Evolutionary conservation across 23 tunicate genomes (phyloP).

Genomic region (Aplidium turbinatum): DNA sequence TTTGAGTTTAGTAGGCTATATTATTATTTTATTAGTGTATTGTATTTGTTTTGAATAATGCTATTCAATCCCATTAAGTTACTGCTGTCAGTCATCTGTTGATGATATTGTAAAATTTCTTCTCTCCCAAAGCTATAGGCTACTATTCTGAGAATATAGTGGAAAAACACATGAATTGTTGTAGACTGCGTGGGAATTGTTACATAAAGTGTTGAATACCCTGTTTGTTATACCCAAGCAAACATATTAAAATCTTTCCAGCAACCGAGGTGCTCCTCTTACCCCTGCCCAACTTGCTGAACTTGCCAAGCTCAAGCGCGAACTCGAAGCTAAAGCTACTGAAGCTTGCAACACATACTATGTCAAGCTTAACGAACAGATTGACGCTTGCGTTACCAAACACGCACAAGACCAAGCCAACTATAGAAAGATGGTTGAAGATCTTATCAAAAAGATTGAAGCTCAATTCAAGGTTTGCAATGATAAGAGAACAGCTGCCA

Average conservation of each 20-base stretch:
- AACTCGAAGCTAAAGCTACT: conserved; percentile 16
- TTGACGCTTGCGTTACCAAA: conserved; percentile 5
- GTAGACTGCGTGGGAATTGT: too few species aligned
- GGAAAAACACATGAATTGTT: background rate
- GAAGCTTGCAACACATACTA: conserved; percentile 10
- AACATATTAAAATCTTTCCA: too few species aligned
- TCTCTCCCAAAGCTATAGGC: too few species aligned
- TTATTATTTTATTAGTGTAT: too few species aligned
- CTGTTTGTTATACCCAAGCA: too few species aligned
- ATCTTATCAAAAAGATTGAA: background rate
- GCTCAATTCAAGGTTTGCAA: conserved; percentile 29
- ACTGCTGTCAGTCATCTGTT: too few species aligned
- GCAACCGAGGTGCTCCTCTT: conserved; percentile 24
- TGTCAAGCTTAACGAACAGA: background rate
- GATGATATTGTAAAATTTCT: too few species aligned
- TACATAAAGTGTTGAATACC: too few species aligned
- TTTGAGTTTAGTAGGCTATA: too few species aligned
- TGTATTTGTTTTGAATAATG: too few species aligned
- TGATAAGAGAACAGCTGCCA: conserved; percentile 14
- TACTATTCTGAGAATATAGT: too few species aligned
- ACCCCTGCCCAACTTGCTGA: background rate
- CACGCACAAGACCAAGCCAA: background rate
- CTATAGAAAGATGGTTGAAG: conserved; percentile 22
- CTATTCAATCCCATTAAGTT: too few species aligned
- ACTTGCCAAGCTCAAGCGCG: conserved; percentile 15